phyloP scores from a whole-genome alignment of 53 echinoderm and acorn worm species.

The Paracentrotus lividus region DNA sequence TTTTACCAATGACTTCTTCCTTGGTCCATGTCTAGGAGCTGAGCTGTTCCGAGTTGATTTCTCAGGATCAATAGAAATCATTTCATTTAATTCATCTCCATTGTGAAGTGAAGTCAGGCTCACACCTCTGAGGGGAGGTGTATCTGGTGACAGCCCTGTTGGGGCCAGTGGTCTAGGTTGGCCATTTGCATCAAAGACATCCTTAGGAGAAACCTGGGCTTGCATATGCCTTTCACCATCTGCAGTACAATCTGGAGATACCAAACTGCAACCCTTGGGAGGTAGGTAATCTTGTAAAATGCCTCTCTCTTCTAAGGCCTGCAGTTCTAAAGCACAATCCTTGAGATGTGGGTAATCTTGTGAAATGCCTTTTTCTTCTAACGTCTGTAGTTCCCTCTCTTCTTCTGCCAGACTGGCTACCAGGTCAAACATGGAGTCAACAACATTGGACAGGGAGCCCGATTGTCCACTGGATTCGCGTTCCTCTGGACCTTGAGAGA shows the following conservation, averaged over 20 bases:
- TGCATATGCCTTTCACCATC: neutral
- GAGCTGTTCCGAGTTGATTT: neutral
- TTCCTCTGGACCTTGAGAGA: neutral
- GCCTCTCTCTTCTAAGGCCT: neutral
- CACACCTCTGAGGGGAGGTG: neutral
- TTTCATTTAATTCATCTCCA: neutral
- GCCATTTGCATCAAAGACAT: neutral
- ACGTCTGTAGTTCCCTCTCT: conserved; percentile 42
- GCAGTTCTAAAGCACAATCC: neutral
- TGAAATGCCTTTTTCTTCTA: neutral
- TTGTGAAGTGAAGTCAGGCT: neutral
- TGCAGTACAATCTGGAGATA: neutral
- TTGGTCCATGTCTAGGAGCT: neutral
- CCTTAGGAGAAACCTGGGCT: neutral
- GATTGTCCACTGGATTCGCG: neutral
- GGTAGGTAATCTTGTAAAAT: too few relatives aligned
- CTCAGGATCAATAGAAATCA: too few relatives aligned
- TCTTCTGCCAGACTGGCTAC: conserved; percentile 61
- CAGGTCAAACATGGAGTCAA: conserved; percentile 64
- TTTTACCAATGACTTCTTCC: conserved; percentile 26
- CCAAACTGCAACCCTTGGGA: neutral
- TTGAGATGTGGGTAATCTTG: neutral
- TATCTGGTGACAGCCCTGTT: conserved; percentile 36
- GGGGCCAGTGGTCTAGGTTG: neutral
- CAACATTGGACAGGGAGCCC: conserved; percentile 22